phyloP scores from a whole-genome alignment of 1,140 invertebrate genomes.

The Popillia japonica region DNA sequence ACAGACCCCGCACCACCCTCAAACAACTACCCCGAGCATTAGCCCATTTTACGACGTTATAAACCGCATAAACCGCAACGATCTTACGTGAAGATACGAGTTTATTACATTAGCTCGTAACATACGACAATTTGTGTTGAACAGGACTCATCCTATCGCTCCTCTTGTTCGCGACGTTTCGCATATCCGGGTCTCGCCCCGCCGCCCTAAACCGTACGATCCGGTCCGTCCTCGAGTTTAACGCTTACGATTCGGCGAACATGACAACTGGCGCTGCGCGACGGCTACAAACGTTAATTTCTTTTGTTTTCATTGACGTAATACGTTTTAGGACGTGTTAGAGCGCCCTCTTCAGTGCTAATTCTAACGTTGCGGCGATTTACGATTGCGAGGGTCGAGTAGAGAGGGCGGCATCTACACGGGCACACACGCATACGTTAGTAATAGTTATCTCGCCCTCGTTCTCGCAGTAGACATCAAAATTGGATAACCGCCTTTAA shows the following conservation, averaged over 20 bases:
- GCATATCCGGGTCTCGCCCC: not conserved
- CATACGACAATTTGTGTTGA: not conserved
- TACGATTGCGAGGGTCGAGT: too few relatives aligned
- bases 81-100: slow-evolving; percentile 14
- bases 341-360: too few relatives aligned
- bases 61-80: slow-evolving; percentile 9
- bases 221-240: not conserved
- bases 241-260: not conserved
- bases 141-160: too few relatives aligned
- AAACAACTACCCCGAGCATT: not conserved
- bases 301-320: not conserved
- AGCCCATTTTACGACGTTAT: not conserved
- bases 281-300: not conserved
- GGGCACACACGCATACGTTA: too few relatives aligned
- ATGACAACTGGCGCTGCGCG: not conserved
- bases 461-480: not conserved
- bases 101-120: slow-evolving; percentile 11
- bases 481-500: not conserved
- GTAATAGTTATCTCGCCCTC: too few relatives aligned
- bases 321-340: too few relatives aligned
- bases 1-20: not conserved
- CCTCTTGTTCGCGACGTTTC: too few relatives aligned
- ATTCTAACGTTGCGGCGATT: too few relatives aligned
- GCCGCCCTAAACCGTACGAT: not conserved
- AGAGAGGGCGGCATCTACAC: too few relatives aligned